Conservation (phyloP, 2,888 invertebrate species). For the Clepsis dumicolana region DNA sequence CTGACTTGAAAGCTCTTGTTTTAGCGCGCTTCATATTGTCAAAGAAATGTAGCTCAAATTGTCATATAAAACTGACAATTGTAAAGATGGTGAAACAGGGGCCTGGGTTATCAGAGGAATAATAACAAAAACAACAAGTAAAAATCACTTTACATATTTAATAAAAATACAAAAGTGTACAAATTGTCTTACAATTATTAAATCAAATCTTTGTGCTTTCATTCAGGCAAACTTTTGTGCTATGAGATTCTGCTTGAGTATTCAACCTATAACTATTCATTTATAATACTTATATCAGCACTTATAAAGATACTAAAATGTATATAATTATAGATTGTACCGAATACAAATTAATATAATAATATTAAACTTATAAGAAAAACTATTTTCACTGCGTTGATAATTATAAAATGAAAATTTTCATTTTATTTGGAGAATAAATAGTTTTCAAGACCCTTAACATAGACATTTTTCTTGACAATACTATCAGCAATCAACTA, state of each 20-base stretch:
- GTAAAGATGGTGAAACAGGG: too few species aligned
- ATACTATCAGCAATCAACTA: too few species aligned
- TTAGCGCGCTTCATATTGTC: too few species aligned
- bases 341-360: constrained; percentile 5
- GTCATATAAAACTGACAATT: too few species aligned
- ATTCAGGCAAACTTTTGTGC: constrained; percentile 53
- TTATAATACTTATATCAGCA: constrained; percentile 23
- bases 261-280: constrained; percentile 14
- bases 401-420: neutral
- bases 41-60: too few species aligned
- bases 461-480: too few species aligned
- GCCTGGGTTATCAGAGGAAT: neutral
- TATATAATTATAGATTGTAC: constrained; percentile 13
- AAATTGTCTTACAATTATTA: constrained; percentile 62
- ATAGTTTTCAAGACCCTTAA: too few species aligned
- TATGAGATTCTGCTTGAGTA: constrained; percentile 42
- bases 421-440: neutral
- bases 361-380: constrained; percentile 6
- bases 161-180: constrained; percentile 78
- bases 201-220: constrained; percentile 67
- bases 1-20: too few species aligned
- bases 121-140: constrained; percentile 49
- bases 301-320: constrained; percentile 1
- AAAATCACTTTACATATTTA: constrained; percentile 74
- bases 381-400: constrained; percentile 2